phyloP scores from a whole-genome alignment of 2,888 invertebrate genomes.

The Leucophenga maculata region DNA sequence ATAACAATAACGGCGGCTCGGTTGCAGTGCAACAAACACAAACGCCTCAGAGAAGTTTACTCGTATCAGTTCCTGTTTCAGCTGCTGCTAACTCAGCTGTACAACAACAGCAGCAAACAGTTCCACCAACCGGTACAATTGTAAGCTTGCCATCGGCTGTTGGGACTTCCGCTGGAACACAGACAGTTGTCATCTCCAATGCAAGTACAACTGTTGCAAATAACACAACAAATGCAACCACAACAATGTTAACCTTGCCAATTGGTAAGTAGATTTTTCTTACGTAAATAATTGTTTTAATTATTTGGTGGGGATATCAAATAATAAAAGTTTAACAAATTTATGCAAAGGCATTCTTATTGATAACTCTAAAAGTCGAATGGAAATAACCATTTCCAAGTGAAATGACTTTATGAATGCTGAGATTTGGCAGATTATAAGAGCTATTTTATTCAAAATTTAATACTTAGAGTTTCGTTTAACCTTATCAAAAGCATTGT shows the following conservation, averaged over 20 bases:
- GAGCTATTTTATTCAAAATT: too few relatives aligned
- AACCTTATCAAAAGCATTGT: too few relatives aligned
- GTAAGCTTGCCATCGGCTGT: constrained; percentile 71
- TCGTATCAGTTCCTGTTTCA: constrained; percentile 79
- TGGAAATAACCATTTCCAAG: too few relatives aligned
- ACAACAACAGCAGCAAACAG: constrained; percentile 64
- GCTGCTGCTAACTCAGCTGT: constrained; percentile 36
- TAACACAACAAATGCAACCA: constrained; percentile 43
- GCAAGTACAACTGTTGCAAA: constrained; percentile 33
- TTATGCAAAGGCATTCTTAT: too few relatives aligned
- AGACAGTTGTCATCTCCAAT: constrained; percentile 72
- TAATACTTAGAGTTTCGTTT: too few relatives aligned
- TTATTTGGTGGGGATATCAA: too few relatives aligned
- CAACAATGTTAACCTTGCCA: constrained; percentile 77
- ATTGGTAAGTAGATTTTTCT: constrained; percentile 73
- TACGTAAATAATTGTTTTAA: too few relatives aligned
- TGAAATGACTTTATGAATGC: too few relatives aligned
- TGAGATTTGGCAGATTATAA: too few relatives aligned
- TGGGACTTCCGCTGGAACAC: constrained; percentile 65
- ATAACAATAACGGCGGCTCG: constrained; percentile 34
- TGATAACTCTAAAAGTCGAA: too few relatives aligned
- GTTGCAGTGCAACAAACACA: constrained; percentile 50
- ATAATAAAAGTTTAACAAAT: too few relatives aligned
- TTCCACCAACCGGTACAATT: constrained; percentile 71
- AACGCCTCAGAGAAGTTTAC: constrained; percentile 75